A percentile compares a stretch with the other conserved stretches of the same genome.
These are phyloP conservation scores for Pyrrhia umbra DNA, from an alignment of 2,888 invertebrate species.

Conservation along the genomic window DNA sequence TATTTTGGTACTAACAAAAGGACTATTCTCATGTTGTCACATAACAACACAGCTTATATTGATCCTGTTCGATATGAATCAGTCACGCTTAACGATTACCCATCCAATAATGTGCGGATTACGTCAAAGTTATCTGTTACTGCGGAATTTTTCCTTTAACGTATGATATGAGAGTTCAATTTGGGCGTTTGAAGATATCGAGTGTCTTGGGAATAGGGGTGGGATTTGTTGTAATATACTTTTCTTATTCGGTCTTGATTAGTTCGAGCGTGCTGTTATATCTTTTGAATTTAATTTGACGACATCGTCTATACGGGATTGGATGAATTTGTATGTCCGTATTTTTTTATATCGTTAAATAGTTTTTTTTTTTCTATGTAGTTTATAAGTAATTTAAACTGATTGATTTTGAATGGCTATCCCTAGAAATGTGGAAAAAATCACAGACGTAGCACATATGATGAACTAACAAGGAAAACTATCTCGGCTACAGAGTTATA, in stretches of 20 bases:
- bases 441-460: too few species aligned
- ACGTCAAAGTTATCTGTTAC: constrained; percentile 49
- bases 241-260: constrained; percentile 32
- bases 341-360: too few species aligned
- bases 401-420: too few species aligned
- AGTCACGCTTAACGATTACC: constrained; percentile 50
- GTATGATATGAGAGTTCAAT: constrained; percentile 37
- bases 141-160: constrained; percentile 38
- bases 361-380: too few species aligned
- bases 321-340: too few species aligned
- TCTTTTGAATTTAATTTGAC: constrained; percentile 14
- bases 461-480: too few species aligned
- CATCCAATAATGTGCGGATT: constrained; percentile 59
- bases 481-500: too few species aligned
- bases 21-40: constrained; percentile 18
- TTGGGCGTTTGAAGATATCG: constrained; percentile 32
- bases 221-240: constrained; percentile 33
- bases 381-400: too few species aligned
- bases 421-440: too few species aligned
- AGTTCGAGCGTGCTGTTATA: constrained; percentile 30
- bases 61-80: constrained; percentile 40
- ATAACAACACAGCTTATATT: constrained; percentile 21
- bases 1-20: neutral
- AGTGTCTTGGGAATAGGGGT: constrained; percentile 40
- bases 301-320: too few species aligned